These are phyloP conservation scores for Mesorhabditis spiculigera DNA, from an alignment of 2,888 invertebrate species.

Conservation along the genomic window DNA sequence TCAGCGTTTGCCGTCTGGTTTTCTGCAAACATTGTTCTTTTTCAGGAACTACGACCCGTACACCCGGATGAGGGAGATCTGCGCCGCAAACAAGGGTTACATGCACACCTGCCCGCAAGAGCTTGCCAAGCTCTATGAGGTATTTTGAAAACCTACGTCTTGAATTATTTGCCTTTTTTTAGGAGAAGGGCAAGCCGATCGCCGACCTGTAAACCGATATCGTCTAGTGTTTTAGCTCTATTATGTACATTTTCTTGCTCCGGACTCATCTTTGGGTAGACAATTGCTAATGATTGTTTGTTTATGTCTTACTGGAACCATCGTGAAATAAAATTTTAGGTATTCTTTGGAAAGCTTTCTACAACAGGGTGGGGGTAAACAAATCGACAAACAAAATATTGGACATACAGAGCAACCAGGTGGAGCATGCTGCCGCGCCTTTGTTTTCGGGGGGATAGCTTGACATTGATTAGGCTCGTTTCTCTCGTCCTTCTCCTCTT, in stretches of 20 bases:
- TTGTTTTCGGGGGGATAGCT: background rate
- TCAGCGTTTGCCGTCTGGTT: background rate
- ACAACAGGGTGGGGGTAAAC: too few species aligned
- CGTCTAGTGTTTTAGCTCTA: background rate
- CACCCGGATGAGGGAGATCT: constrained; percentile 52
- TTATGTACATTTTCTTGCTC: constrained; percentile 2
- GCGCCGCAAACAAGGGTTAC: constrained; percentile 49
- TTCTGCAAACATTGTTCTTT: constrained; percentile 2
- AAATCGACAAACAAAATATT: too few species aligned
- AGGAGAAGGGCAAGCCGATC: constrained; percentile 48
- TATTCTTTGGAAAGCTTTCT: too few species aligned
- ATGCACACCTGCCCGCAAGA: constrained; percentile 54
- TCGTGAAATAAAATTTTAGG: background rate
- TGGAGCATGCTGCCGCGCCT: too few species aligned
- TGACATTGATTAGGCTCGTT: background rate
- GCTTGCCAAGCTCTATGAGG: constrained; percentile 46
- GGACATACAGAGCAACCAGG: too few species aligned
- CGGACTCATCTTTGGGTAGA: background rate
- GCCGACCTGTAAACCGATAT: constrained; percentile 25
- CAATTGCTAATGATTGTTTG: background rate
- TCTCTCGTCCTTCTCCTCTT: constrained; percentile 1
- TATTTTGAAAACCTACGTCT: background rate
- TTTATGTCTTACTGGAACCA: background rate
- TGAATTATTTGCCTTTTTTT: constrained; percentile 5
- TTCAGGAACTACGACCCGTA: constrained; percentile 55